Evolutionary conservation across 2,797 vertebrate genomes (phyloP), one percentile per base, ranked within the genome.

Genomic region (Tympanoctomys barrerae): DNA sequence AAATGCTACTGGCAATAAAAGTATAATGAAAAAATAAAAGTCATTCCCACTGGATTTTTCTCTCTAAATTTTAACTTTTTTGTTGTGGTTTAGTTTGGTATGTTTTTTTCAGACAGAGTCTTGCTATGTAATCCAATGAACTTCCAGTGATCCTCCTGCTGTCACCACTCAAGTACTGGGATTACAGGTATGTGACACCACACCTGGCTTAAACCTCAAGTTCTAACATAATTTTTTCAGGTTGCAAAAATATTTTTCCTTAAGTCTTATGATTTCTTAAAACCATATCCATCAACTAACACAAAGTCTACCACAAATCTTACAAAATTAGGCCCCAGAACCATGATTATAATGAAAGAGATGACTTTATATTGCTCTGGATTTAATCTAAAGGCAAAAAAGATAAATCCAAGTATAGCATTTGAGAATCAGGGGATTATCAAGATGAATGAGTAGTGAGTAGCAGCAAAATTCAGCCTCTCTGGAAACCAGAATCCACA

Each of bases 261-360:
- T 5, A n/a, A 87, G 42, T 95, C 93, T 83, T 26, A 82, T 2
- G 87, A 28, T 88, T 26, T 88, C 90, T 92, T 91, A 81, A 49
- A 91, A 62, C 5, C 13, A 13, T 31, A 61, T 4, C 64, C 31
- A 79, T 68, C 75, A 91, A 39, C 24, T 94, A 93, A 57, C 52
- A 94, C 22, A 87, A 92, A 89, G 87, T 91, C 33, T 91, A n/a
- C 42, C 88, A 96, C 28, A 79, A 83, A 94, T 80, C n/a, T 52
- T 33, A 28, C 39, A 89, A 73, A 95, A 87, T n/a, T 78, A 89
- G 68, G 31, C 66, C 54, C 42, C 83, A 89, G 94, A 31, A 81
- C 33, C 31, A 46, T 91, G 39, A 88, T 26, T 83, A 90, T 70
- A 75, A 92, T 18, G n/a, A 89, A 91, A 92, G 24, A 89, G 8